Conservation (phyloP, 2,113 vertebrate genomes). For the Leptocoma aspasia region DNA sequence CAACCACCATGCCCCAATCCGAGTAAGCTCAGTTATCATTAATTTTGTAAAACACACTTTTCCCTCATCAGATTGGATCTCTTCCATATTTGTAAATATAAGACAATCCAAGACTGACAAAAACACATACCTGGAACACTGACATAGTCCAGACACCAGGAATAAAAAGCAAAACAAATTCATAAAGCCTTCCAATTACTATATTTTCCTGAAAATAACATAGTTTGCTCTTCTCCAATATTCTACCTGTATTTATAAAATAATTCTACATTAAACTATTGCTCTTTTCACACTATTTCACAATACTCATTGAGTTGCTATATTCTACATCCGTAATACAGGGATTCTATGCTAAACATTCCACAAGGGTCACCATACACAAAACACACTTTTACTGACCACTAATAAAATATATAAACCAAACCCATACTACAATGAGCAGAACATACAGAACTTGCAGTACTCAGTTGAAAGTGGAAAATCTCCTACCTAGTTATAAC, state of each 20-base stretch:
- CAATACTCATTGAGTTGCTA: neutral
- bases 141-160: neutral
- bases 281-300: neutral
- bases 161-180: neutral
- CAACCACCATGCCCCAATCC: neutral
- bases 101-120: neutral
- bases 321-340: rapidly evolving
- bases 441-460: neutral
- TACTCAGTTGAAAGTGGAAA: neutral
- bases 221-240: neutral
- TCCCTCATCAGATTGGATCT: neutral
- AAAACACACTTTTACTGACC: neutral
- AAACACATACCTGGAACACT: neutral
- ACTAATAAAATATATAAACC: neutral
- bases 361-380: neutral
- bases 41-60: neutral
- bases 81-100: neutral
- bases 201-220: neutral
- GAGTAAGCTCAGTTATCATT: neutral
- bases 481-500: neutral
- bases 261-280: neutral
- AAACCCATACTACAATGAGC: neutral
- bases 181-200: neutral
- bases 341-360: neutral
- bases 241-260: neutral